These are phyloP conservation scores for Acromyrmex echinatior DNA, from an alignment of 1,140 invertebrate species.

Conservation along the genomic window DNA sequence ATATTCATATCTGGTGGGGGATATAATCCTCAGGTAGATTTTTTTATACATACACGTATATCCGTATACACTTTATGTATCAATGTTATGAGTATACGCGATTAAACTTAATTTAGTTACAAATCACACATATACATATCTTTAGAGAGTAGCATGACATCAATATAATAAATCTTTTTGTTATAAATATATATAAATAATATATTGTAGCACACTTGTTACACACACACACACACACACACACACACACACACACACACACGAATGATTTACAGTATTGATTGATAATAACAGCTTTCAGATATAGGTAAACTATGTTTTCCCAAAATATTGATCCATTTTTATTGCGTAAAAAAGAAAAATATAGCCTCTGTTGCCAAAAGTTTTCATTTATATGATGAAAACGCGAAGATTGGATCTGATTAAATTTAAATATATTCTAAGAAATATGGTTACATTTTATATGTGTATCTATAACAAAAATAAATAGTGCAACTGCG, in stretches of 20 bases:
- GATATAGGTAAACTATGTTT: too few species aligned
- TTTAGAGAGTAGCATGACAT: slow-evolving; percentile 20
- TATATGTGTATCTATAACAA: background rate
- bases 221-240: background rate
- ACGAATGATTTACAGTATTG: slow-evolving; percentile 37
- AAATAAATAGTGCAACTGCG: background rate
- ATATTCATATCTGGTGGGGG: slow-evolving; percentile 3
- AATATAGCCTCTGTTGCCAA: slow-evolving; percentile 56
- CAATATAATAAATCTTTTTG: background rate
- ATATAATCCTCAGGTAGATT: slow-evolving; percentile 54
- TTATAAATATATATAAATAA: slow-evolving; percentile 43
- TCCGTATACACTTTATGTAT: background rate
- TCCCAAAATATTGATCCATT: slow-evolving; percentile 13
- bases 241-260: background rate
- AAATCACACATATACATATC: background rate
- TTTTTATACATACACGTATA: background rate
- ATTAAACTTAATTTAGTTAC: slow-evolving; percentile 21
- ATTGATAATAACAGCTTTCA: slow-evolving; percentile 4
- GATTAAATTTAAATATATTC: slow-evolving; percentile 36
- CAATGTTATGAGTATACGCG: background rate
- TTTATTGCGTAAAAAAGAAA: slow-evolving; percentile 18
- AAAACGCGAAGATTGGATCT: slow-evolving; percentile 48
- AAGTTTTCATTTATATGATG: slow-evolving; percentile 58
- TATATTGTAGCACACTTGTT: slow-evolving; percentile 33
- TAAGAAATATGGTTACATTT: slow-evolving; percentile 14